Evolutionary conservation across 2,888 invertebrate species (phyloP).

Genomic region (Esperia sulphurella): DNA sequence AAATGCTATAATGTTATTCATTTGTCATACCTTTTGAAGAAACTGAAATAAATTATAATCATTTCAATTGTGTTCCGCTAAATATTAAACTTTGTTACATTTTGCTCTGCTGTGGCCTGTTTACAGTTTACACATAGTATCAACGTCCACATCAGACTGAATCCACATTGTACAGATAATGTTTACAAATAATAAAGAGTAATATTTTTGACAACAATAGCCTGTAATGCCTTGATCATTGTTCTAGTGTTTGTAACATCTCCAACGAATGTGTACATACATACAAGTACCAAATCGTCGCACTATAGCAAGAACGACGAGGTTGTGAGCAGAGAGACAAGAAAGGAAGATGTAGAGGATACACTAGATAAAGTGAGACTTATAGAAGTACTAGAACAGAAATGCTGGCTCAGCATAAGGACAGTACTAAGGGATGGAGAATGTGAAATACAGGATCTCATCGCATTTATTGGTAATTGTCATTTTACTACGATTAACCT

Average conservation of each 20-base stretch:
- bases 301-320: slow-evolving; percentile 72
- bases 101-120: too few species aligned
- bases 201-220: slow-evolving; percentile 2
- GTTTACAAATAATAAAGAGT: neutral
- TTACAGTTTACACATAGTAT: neutral
- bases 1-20: too few species aligned
- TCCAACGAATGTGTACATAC: slow-evolving; percentile 75
- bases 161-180: neutral
- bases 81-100: too few species aligned
- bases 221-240: slow-evolving; percentile 36
- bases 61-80: too few species aligned
- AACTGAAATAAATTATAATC: too few species aligned
- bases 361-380: slow-evolving; percentile 48
- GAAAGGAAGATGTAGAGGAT: slow-evolving; percentile 25
- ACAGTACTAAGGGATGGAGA: slow-evolving; percentile 62
- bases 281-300: slow-evolving; percentile 57
- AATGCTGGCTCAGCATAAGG: slow-evolving; percentile 60
- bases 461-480: slow-evolving; percentile 64
- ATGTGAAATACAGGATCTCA: slow-evolving; percentile 75
- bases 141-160: neutral
- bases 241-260: slow-evolving; percentile 78
- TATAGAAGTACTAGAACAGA: slow-evolving; percentile 54
- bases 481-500: too few species aligned
- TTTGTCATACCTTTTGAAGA: too few species aligned
- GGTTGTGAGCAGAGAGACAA: slow-evolving; percentile 28